phyloP scores from a whole-genome alignment of 2,888 invertebrate genomes.

The Iphiclides podalirius region DNA sequence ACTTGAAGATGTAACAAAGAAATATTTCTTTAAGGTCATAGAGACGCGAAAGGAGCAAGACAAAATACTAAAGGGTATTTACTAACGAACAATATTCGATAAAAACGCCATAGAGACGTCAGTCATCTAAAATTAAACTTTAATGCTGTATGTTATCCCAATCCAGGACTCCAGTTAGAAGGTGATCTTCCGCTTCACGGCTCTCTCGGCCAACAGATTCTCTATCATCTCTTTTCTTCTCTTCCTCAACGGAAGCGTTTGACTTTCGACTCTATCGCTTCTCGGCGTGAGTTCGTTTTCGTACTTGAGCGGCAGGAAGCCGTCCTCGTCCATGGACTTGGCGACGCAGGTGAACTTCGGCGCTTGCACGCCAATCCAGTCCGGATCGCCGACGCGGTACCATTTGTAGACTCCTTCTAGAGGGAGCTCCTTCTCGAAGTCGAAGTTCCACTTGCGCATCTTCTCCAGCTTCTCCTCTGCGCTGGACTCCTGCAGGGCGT shows the following conservation, averaged over 20 bases:
- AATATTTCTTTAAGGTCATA: too few relatives aligned
- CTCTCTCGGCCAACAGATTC: constrained; percentile 29
- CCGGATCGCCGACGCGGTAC: constrained; percentile 40
- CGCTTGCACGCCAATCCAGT: constrained; percentile 41
- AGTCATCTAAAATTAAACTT: constrained; percentile 2
- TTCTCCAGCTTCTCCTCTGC: constrained; percentile 44
- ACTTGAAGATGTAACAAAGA: too few relatives aligned
- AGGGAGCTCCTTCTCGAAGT: constrained; percentile 71
- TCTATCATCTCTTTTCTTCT: constrained; percentile 32
- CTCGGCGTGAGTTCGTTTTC: constrained; percentile 49
- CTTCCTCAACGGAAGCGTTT: constrained; percentile 38
- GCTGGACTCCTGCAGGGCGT: constrained; percentile 46
- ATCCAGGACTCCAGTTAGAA: constrained; percentile 29
- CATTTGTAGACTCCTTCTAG: constrained; percentile 70
- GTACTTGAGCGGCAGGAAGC: constrained; percentile 31
- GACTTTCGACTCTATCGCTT: constrained; percentile 32
- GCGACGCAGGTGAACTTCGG: constrained; percentile 20
- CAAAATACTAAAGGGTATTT: too few relatives aligned
- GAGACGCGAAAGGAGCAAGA: too few relatives aligned
- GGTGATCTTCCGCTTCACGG: constrained; percentile 45
- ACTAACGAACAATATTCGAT: too few relatives aligned
- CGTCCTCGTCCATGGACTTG: constrained; percentile 26
- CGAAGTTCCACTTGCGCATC: constrained; percentile 76
- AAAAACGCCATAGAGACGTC: too few relatives aligned
- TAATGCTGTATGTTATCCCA: not conserved